phyloP scores from a whole-genome alignment of 2,888 invertebrate species.

The Melangyna quadrimaculata region DNA sequence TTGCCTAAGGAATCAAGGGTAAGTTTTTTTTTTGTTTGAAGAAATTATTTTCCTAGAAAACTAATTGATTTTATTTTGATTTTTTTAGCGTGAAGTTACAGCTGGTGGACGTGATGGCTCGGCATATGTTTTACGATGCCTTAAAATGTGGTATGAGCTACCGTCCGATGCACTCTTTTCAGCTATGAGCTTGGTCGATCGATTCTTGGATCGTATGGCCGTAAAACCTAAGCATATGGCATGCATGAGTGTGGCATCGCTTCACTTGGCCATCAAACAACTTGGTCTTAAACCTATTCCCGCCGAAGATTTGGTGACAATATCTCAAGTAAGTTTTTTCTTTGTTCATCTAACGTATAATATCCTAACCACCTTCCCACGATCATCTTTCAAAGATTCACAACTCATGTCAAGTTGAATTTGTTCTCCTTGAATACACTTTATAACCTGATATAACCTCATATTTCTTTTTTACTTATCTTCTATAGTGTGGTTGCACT shows the following conservation, averaged over 20 bases:
- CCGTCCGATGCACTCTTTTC: slow-evolving; percentile 90
- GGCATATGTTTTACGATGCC: slow-evolving; percentile 89
- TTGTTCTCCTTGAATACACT: not conserved
- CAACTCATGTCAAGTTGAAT: not conserved
- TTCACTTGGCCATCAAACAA: slow-evolving; percentile 90
- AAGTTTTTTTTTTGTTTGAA: slow-evolving; percentile 72
- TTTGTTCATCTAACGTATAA: not conserved
- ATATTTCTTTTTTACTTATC: slow-evolving; percentile 80
- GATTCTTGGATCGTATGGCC: slow-evolving; percentile 92
- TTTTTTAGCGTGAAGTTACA: slow-evolving; percentile 86
- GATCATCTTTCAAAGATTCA: slow-evolving; percentile 1
- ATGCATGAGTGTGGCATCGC: slow-evolving; percentile 92
- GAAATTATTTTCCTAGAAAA: not conserved
- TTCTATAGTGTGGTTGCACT: slow-evolving; percentile 88
- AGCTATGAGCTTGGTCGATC: slow-evolving; percentile 90
- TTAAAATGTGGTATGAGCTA: slow-evolving; percentile 92
- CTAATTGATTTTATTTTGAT: not conserved
- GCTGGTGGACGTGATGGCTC: slow-evolving; percentile 90
- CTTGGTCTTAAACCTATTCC: slow-evolving; percentile 83
- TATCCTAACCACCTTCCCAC: not conserved
- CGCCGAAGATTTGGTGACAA: slow-evolving; percentile 86
- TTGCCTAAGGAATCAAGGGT: slow-evolving; percentile 86
- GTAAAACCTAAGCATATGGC: slow-evolving; percentile 91
- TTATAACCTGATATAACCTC: not conserved
- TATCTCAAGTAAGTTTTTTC: slow-evolving; percentile 80